Conservation (phyloP, 2,113 vertebrate genomes). For the Rana temporaria region DNA sequence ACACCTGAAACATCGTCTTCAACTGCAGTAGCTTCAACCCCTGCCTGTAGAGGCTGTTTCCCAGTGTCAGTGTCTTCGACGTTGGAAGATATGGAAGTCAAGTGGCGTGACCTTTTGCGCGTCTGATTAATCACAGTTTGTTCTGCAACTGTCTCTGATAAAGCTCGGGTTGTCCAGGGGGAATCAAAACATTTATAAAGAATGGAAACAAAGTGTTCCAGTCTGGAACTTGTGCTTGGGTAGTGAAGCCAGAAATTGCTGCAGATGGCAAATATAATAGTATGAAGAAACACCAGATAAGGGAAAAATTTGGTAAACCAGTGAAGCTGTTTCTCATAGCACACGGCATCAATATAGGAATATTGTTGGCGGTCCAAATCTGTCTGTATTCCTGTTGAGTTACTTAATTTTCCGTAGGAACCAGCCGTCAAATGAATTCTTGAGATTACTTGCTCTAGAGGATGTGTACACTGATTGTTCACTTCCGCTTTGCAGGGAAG, state of each 20-base stretch:
- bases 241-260: constrained; percentile 87
- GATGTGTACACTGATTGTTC: constrained; percentile 74
- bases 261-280: constrained; percentile 80
- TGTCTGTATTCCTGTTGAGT: constrained; percentile 73
- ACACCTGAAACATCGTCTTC: constrained; percentile 76
- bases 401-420: constrained; percentile 42
- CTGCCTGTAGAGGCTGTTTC: constrained; percentile 71
- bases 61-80: constrained; percentile 67
- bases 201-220: constrained; percentile 83
- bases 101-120: constrained; percentile 69
- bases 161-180: constrained; percentile 83
- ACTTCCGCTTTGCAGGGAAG: constrained; percentile 81
- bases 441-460: constrained; percentile 73
- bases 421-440: constrained; percentile 65
- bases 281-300: constrained; percentile 84
- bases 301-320: constrained; percentile 88
- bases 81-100: constrained; percentile 67
- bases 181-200: constrained; percentile 86
- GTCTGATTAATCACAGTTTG: constrained; percentile 73
- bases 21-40: constrained; percentile 73
- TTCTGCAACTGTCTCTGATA: constrained; percentile 82
- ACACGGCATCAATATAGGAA: constrained; percentile 80
- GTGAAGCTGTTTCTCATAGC: constrained; percentile 80
- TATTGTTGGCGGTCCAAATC: constrained; percentile 83
- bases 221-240: constrained; percentile 81